phyloP scores from a whole-genome alignment of 2,113 vertebrate genomes.

The Eolophus roseicapilla region DNA sequence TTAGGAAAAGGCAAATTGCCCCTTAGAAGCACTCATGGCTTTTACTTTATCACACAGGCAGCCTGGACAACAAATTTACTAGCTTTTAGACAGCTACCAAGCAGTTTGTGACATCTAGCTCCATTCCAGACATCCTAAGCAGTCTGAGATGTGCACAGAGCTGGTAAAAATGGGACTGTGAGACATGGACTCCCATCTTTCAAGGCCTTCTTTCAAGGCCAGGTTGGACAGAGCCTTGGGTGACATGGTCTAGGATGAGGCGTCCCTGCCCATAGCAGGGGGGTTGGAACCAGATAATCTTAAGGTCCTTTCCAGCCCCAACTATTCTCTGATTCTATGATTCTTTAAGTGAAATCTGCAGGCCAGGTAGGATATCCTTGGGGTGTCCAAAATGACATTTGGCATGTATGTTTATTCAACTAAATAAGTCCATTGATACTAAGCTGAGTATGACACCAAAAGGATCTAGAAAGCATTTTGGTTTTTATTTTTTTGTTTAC shows the following conservation, averaged over 20 bases:
- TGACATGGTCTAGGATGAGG: neutral
- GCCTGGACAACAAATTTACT: neutral
- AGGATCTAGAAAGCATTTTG: neutral
- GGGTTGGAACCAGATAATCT: neutral
- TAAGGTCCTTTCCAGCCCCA: neutral
- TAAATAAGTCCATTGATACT: neutral
- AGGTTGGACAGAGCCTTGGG: neutral
- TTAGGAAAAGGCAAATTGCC: neutral
- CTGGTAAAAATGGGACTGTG: neutral
- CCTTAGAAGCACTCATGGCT: neutral
- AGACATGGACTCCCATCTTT: rapidly evolving
- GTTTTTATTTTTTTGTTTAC: neutral
- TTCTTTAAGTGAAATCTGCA: neutral
- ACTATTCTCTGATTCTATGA: neutral
- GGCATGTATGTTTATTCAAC: rapidly evolving
- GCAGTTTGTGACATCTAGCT: neutral
- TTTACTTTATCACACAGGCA: neutral
- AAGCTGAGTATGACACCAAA: neutral
- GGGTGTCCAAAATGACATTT: neutral
- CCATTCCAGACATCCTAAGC: neutral
- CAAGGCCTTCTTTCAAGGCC: neutral
- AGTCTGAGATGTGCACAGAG: neutral
- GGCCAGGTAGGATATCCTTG: neutral
- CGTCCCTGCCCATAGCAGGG: neutral
- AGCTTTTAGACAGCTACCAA: neutral